Evolutionary conservation across 2,888 invertebrate species (phyloP).

Genomic region (Diaphora mendica): DNA sequence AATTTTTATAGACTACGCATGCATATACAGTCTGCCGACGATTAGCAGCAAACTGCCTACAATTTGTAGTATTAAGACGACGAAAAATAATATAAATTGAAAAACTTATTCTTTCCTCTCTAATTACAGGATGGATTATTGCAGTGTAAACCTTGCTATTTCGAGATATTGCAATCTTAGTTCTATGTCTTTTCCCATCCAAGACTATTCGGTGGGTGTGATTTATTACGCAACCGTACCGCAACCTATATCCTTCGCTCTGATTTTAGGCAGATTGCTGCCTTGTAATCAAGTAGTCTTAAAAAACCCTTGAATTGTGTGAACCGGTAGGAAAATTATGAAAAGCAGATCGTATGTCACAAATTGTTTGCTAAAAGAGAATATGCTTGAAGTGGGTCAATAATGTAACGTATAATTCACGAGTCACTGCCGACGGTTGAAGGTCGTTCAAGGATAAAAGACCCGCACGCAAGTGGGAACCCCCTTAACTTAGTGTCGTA

Average conservation of each 20-base stretch:
- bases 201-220: neutral
- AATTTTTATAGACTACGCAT: conserved; percentile 27
- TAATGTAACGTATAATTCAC: conserved; percentile 39
- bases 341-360: neutral
- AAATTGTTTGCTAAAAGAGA: neutral
- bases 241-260: neutral
- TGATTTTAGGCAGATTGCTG: neutral
- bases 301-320: neutral
- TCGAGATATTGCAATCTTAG: neutral
- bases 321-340: neutral
- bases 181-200: neutral
- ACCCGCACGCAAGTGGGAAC: conserved; percentile 9
- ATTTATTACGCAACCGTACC: neutral
- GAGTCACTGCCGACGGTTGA: conserved; percentile 23
- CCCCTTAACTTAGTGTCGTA: conserved; percentile 31
- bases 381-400: conserved; percentile 6
- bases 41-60: neutral
- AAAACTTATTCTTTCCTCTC: neutral
- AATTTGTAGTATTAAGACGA: neutral
- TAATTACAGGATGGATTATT: neutral
- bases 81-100: neutral
- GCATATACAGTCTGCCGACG: neutral
- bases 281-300: neutral
- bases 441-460: conserved; percentile 10
- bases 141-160: neutral